phyloP scores from a whole-genome alignment of 1,140 invertebrate species.

The Pogonomyrmex californicus region DNA sequence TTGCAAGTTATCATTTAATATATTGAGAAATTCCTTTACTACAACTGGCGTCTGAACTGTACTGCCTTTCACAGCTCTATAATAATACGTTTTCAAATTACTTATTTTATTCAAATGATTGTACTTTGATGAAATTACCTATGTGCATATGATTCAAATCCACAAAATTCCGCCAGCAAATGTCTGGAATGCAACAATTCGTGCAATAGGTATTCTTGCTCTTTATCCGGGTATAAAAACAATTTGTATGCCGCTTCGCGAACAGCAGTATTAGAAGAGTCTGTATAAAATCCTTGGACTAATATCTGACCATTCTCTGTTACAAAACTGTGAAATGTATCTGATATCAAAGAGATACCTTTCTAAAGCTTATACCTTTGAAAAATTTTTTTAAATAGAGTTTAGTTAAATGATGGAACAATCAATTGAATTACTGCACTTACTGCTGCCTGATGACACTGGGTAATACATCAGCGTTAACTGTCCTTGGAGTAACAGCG shows the following conservation, averaged over 20 bases:
- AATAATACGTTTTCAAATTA: slow-evolving; percentile 36
- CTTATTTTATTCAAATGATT: slow-evolving; percentile 23
- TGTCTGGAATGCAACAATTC: slow-evolving; percentile 92
- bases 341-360: slow-evolving; percentile 37
- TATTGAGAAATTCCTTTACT: slow-evolving; percentile 93
- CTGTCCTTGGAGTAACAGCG: slow-evolving; percentile 89
- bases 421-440: slow-evolving; percentile 83
- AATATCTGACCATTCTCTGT: slow-evolving; percentile 91
- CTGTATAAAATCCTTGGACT: slow-evolving; percentile 93
- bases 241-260: slow-evolving; percentile 96
- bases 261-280: slow-evolving; percentile 92
- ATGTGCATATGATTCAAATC: slow-evolving; percentile 95
- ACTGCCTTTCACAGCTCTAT: slow-evolving; percentile 94
- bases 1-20: slow-evolving; percentile 91
- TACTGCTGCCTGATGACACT: slow-evolving; percentile 92
- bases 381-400: slow-evolving; percentile 48
- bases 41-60: slow-evolving; percentile 93
- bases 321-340: slow-evolving; percentile 89
- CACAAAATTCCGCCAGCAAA: slow-evolving; percentile 94
- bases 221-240: slow-evolving; percentile 93
- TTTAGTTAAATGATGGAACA: not conserved
- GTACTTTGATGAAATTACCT: slow-evolving; percentile 86
- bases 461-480: slow-evolving; percentile 90
- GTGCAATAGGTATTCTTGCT: slow-evolving; percentile 92
- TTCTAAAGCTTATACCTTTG: slow-evolving; percentile 37